Percentiles rank a stretch among this genome's conserved stretches.
Evolutionary conservation across 2,888 invertebrate genomes (phyloP).

Genomic region (Erebia epiphron): DNA sequence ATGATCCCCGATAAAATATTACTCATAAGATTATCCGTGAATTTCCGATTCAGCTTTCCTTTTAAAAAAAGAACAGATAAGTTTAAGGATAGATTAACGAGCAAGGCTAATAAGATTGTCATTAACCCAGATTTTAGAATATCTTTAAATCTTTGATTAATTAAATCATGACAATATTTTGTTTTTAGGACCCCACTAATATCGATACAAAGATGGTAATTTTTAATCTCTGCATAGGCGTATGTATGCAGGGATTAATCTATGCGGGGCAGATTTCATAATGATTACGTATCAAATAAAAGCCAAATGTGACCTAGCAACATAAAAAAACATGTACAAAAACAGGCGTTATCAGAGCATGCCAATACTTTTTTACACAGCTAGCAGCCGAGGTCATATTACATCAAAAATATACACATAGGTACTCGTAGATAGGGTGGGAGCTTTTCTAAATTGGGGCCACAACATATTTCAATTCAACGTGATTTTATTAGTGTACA

Average conservation of each 20-base stretch:
- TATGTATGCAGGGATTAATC: no score
- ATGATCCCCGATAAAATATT: slow-evolving; percentile 8
- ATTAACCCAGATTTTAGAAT: neutral
- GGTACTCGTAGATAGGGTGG: neutral
- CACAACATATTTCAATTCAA: slow-evolving; percentile 11
- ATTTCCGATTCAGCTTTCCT: slow-evolving; percentile 7
- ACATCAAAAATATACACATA: neutral
- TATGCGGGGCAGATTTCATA: no score
- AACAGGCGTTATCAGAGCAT: neutral
- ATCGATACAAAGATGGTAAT: no score
- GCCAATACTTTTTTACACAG: neutral
- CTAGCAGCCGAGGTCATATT: neutral
- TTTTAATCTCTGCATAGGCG: no score
- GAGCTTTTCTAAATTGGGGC: neutral
- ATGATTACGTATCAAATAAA: no score
- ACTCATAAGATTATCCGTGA: neutral
- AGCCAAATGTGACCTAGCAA: neutral
- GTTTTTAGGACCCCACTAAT: no score
- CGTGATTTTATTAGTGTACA: slow-evolving; percentile 3
- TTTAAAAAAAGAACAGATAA: slow-evolving; percentile 1
- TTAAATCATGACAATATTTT: no score
- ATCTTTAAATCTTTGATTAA: neutral
- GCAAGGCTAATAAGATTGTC: slow-evolving; percentile 11
- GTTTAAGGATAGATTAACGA: neutral
- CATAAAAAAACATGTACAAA: neutral